Conservation (phyloP, 2,797 vertebrate species). For the Enteromius viviparus region DNA sequence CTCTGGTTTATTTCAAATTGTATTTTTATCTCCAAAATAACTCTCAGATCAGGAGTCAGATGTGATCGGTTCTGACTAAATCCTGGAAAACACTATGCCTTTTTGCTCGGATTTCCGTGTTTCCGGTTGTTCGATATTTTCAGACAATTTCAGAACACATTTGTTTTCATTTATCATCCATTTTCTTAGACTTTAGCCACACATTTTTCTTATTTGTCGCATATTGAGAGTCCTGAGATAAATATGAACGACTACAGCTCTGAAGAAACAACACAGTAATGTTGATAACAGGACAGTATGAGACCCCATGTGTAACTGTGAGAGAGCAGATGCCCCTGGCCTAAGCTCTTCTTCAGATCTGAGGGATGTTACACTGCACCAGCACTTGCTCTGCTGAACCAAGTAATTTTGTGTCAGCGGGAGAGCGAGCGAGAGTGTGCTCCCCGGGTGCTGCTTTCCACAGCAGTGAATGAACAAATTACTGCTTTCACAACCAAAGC, state of each 20-base stretch:
- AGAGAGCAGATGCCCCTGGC: conserved; percentile 64
- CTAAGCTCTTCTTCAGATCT: conserved; percentile 44
- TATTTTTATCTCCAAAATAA: not conserved
- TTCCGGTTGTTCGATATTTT: too few relatives aligned
- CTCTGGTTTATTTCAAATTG: not conserved
- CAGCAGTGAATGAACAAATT: conserved; percentile 72
- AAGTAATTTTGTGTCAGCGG: conserved; percentile 73
- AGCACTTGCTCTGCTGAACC: conserved; percentile 72
- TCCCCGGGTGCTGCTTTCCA: conserved; percentile 70
- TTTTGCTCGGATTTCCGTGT: too few relatives aligned
- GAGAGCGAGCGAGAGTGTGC: conserved; percentile 59
- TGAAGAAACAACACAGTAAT: not conserved
- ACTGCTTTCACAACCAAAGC: conserved; percentile 70
- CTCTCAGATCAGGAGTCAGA: not conserved
- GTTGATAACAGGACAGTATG: not conserved
- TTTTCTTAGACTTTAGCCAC: not conserved
- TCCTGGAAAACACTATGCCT: too few relatives aligned
- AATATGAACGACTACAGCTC: not conserved
- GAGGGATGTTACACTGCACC: conserved; percentile 62
- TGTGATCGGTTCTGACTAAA: not conserved
- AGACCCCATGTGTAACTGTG: conserved; percentile 53
- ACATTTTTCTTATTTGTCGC: not conserved
- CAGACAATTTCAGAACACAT: too few relatives aligned
- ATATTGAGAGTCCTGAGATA: not conserved
- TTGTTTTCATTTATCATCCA: too few relatives aligned